Conservation (phyloP, 2,888 invertebrate species). For the Dryomyza anilis region DNA sequence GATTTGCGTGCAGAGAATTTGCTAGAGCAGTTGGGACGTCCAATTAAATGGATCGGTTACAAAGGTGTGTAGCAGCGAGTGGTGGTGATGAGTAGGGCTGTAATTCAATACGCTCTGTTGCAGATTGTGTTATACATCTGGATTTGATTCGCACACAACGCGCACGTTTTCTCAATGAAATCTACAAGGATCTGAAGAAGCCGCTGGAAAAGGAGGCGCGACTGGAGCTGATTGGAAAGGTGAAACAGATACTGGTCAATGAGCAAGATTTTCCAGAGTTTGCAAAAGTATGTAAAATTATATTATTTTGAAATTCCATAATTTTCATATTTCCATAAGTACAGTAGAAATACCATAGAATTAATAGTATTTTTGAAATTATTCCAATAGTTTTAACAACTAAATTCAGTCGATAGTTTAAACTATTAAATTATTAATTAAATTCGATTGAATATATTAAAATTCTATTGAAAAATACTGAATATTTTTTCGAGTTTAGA, state of each 20-base stretch:
- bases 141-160: slow-evolving; percentile 81
- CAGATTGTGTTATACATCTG: slow-evolving; percentile 70
- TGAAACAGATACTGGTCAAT: slow-evolving; percentile 67
- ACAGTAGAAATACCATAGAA: no score
- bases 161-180: slow-evolving; percentile 74
- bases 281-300: slow-evolving; percentile 44
- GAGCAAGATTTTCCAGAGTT: slow-evolving; percentile 52
- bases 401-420: no score
- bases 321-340: not conserved
- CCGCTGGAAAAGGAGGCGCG: slow-evolving; percentile 69
- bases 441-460: no score
- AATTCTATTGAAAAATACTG: no score
- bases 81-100: not conserved
- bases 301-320: not conserved
- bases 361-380: no score
- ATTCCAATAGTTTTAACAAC: no score
- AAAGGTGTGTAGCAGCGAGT: slow-evolving; percentile 64
- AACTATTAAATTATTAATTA: no score
- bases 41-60: slow-evolving; percentile 77
- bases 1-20: slow-evolving; percentile 68
- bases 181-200: slow-evolving; percentile 71
- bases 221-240: slow-evolving; percentile 71
- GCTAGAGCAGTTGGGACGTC: slow-evolving; percentile 72
- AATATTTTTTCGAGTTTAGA: no score
- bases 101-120: not conserved